These are phyloP conservation scores for Rhopalosiphum padi DNA, from an alignment of 1,140 invertebrate genomes.

Conservation along the genomic window DNA sequence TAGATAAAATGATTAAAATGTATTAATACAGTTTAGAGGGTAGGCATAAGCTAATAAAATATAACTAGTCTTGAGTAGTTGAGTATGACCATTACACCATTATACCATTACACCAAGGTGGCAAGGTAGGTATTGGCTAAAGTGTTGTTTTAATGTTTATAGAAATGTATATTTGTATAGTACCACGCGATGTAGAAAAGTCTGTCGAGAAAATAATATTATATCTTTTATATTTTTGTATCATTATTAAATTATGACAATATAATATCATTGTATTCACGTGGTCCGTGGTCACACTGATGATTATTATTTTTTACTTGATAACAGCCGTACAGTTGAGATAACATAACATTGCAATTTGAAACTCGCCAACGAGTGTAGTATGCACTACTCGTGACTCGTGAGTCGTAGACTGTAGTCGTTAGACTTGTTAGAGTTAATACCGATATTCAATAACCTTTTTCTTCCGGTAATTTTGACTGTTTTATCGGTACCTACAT, in stretches of 20 bases:
- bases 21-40: too few relatives aligned
- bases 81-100: too few relatives aligned
- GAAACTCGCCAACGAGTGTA: not conserved
- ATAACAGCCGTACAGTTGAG: constrained; percentile 24
- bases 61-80: too few relatives aligned
- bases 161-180: too few relatives aligned
- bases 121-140: too few relatives aligned
- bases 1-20: too few relatives aligned
- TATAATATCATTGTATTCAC: not conserved
- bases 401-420: not conserved
- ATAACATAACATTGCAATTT: constrained; percentile 19
- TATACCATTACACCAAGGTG: too few relatives aligned
- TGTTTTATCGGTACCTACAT: not conserved
- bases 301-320: constrained; percentile 1
- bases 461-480: not conserved
- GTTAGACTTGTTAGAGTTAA: not conserved
- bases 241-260: not conserved
- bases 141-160: too few relatives aligned
- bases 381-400: not conserved
- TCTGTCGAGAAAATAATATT: too few relatives aligned
- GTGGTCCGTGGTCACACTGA: constrained; percentile 19
- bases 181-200: too few relatives aligned
- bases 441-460: not conserved
- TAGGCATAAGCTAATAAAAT: too few relatives aligned
- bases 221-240: not conserved